Evolutionary conservation across 2,113 vertebrate species (phyloP).

Genomic region (Prunella fulvescens): DNA sequence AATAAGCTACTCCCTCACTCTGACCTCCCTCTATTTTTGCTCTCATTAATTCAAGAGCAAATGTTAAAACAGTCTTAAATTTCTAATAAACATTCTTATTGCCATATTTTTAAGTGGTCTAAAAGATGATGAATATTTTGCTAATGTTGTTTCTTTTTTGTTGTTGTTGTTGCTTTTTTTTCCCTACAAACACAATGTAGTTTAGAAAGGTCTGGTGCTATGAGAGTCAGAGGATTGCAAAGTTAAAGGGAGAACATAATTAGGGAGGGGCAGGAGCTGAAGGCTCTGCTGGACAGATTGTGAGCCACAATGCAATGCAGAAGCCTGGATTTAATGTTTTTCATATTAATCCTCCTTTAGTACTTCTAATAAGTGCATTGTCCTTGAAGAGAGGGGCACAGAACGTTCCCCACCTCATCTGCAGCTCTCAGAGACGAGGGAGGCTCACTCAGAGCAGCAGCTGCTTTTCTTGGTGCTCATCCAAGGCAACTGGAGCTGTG

Average conservation of each 20-base stretch:
- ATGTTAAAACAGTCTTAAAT: neutral
- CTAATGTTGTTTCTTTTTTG: neutral
- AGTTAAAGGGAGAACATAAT: neutral
- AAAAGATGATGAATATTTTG: neutral
- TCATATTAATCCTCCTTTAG: neutral
- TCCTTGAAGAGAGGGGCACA: neutral
- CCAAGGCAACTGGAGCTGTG: neutral
- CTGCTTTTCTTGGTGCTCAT: neutral
- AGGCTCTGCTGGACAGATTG: neutral
- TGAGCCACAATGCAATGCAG: neutral
- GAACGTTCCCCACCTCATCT: neutral
- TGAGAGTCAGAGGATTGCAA: neutral
- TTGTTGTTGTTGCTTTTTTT: neutral
- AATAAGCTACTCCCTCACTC: neutral
- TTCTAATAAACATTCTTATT: neutral
- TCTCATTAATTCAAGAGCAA: neutral
- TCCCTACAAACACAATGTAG: neutral
- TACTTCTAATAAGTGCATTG: neutral
- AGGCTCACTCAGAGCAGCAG: neutral
- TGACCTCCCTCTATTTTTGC: neutral
- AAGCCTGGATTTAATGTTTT: neutral
- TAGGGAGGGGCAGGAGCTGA: neutral
- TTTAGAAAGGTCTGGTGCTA: neutral
- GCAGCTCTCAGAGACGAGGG: neutral
- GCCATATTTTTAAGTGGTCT: neutral